Evolutionary conservation across 2,113 vertebrate genomes (phyloP).

Genomic region (Tachysurus fulvidraco): DNA sequence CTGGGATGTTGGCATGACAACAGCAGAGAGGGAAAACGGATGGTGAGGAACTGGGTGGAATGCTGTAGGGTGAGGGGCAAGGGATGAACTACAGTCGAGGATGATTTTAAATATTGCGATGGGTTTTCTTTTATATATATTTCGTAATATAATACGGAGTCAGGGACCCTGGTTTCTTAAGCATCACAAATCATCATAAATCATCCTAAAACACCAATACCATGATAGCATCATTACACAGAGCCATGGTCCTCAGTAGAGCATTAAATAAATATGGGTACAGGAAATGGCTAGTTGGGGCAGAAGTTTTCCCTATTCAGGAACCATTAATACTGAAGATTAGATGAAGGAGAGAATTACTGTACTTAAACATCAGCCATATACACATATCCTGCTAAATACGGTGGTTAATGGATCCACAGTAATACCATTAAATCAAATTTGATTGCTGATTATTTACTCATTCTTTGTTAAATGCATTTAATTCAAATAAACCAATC

Average conservation of each 20-base stretch:
- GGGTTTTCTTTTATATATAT: slow-evolving; percentile 19
- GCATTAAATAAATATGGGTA: slow-evolving; percentile 56
- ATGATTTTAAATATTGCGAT: slow-evolving; percentile 26
- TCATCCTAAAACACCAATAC: slow-evolving; percentile 21
- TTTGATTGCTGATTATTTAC: neutral
- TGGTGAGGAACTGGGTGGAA: slow-evolving; percentile 49
- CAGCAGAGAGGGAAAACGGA: slow-evolving; percentile 54
- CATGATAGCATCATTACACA: slow-evolving; percentile 8
- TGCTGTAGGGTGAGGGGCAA: slow-evolving; percentile 26
- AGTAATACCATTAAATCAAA: neutral
- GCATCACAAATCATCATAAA: slow-evolving; percentile 21
- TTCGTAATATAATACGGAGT: slow-evolving; percentile 11
- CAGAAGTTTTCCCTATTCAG: slow-evolving; percentile 61
- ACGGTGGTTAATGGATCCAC: neutral
- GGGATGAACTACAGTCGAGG: slow-evolving; percentile 25
- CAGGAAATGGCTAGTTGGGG: slow-evolving; percentile 40
- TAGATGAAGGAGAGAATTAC: too few relatives aligned
- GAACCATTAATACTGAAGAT: too few relatives aligned
- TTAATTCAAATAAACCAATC: neutral
- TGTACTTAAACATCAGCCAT: slow-evolving; percentile 50
- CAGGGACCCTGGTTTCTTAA: slow-evolving; percentile 3
- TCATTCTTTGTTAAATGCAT: neutral
- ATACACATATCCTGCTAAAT: neutral
- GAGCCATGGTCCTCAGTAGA: slow-evolving; percentile 10
- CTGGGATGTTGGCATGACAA: slow-evolving; percentile 78